These are phyloP conservation scores for Apis mellifera DNA, from an alignment of 1,140 invertebrate species.

Conservation along the genomic window DNA sequence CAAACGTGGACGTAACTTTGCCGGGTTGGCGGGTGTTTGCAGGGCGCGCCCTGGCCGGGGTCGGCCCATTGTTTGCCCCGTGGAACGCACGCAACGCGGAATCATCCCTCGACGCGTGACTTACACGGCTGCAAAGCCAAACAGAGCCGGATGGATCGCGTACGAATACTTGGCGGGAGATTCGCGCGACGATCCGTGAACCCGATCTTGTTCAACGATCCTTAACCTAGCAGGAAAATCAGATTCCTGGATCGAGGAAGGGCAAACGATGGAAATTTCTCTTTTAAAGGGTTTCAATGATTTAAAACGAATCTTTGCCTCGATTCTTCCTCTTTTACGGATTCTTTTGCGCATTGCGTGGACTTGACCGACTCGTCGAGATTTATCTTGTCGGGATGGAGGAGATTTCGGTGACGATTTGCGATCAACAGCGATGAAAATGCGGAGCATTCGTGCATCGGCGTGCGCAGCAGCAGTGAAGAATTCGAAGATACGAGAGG, in stretches of 20 bases:
- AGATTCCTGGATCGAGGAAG: background rate
- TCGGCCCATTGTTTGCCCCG: constrained; percentile 66
- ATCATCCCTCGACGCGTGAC: constrained; percentile 68
- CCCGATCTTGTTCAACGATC: background rate
- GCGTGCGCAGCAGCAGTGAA: constrained; percentile 46
- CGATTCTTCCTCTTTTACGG: too few species aligned
- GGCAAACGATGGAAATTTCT: too few species aligned
- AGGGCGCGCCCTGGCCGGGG: constrained; percentile 63
- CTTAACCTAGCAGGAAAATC: background rate
- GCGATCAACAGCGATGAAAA: constrained; percentile 44
- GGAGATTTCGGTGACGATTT: background rate
- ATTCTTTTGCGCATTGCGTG: too few species aligned
- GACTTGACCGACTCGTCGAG: too few species aligned
- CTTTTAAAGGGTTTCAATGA: too few species aligned
- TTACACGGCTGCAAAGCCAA: constrained; percentile 64
- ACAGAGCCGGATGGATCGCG: constrained; percentile 57
- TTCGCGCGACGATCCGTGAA: constrained; percentile 4
- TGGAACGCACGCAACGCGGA: constrained; percentile 65
- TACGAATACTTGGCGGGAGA: constrained; percentile 33
- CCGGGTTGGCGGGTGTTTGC: constrained; percentile 52
- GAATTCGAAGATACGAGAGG: constrained; percentile 64
- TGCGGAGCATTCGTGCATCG: constrained; percentile 57
- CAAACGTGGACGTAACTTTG: constrained; percentile 51
- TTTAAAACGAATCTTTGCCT: too few species aligned
- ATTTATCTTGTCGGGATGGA: background rate